Conservation (phyloP, 2,888 invertebrate genomes). For the Leptinotarsa haldemani region DNA sequence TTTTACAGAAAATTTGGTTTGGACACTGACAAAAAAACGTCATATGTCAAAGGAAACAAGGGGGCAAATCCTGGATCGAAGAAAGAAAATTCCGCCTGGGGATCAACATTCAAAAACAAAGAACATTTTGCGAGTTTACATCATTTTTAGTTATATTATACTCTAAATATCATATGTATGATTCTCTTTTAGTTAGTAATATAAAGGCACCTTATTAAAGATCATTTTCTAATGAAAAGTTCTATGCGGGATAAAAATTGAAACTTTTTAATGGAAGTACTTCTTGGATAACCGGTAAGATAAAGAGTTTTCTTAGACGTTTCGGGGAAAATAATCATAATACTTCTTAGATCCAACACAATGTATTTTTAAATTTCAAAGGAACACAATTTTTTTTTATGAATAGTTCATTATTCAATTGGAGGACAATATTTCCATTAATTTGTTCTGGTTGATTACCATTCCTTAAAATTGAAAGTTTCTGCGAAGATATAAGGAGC, state of each 20-base stretch:
- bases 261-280: no score
- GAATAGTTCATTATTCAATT: no score
- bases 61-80: slow-evolving; percentile 30
- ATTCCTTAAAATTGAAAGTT: not conserved
- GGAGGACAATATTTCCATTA: no score
- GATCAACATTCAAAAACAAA: slow-evolving; percentile 79
- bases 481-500: not conserved
- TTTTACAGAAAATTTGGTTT: slow-evolving; percentile 60
- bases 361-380: no score
- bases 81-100: slow-evolving; percentile 72
- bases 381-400: no score
- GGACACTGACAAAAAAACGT: not conserved
- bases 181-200: slow-evolving; percentile 3
- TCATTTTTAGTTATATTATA: slow-evolving; percentile 62
- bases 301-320: not conserved
- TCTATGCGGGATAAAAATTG: no score
- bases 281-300: not conserved
- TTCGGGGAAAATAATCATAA: not conserved
- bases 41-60: slow-evolving; percentile 50
- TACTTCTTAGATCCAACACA: no score
- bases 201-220: not conserved
- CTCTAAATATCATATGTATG: slow-evolving; percentile 16
- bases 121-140: slow-evolving; percentile 80
- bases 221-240: slow-evolving; percentile 1
- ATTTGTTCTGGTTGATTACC: no score